Conservation (phyloP, 2,113 vertebrate species). For the Holacanthus passer region DNA sequence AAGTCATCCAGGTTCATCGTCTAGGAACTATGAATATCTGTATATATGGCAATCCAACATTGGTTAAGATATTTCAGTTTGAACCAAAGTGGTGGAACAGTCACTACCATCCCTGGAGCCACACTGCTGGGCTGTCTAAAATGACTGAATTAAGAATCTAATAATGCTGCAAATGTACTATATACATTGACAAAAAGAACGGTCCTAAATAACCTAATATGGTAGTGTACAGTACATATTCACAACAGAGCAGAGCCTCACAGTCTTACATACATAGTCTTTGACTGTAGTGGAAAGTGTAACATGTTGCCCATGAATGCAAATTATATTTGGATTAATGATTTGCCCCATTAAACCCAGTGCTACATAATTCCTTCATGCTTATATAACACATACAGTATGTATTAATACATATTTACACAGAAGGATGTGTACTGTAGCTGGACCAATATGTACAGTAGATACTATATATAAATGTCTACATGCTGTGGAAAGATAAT, state of each 20-base stretch:
- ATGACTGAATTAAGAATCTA: background rate
- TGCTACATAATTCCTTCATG: conserved; percentile 31
- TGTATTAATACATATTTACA: conserved; percentile 19
- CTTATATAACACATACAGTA: conserved; percentile 16
- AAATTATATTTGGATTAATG: conserved; percentile 42
- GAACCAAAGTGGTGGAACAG: background rate
- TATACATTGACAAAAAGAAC: background rate
- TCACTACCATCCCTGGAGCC: background rate
- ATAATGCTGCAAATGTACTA: background rate
- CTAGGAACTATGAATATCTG: background rate
- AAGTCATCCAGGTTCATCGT: background rate
- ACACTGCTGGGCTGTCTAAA: background rate
- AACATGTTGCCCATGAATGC: conserved; percentile 22
- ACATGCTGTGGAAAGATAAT: background rate
- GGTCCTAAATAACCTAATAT: background rate
- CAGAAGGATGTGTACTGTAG: background rate
- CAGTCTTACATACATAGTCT: background rate
- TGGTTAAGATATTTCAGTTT: background rate
- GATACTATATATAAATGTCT: background rate
- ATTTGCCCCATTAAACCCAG: conserved; percentile 52
- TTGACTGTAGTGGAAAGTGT: background rate
- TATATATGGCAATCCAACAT: background rate
- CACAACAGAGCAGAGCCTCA: background rate
- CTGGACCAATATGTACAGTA: background rate
- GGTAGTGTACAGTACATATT: no score